phyloP scores from a whole-genome alignment of 2,888 invertebrate species.

The Coecobrya sp. region DNA sequence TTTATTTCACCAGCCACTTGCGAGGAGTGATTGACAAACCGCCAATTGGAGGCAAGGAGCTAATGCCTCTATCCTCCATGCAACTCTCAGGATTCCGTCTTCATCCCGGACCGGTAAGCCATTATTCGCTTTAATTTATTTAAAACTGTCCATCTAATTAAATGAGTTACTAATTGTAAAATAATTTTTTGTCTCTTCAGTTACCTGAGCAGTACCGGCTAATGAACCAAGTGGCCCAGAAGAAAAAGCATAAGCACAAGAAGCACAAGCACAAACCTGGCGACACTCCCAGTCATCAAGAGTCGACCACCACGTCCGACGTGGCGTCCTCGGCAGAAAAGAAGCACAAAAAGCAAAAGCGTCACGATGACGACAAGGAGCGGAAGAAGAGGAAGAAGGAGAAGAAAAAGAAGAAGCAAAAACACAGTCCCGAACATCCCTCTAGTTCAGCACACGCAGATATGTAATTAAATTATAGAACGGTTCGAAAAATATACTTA shows the following conservation, averaged over 20 bases:
- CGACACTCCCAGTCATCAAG: slow-evolving; percentile 88
- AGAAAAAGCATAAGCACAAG: slow-evolving; percentile 98
- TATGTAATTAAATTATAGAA: slow-evolving; percentile 29
- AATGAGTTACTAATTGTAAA: neutral
- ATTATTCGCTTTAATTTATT: neutral
- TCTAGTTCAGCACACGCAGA: slow-evolving; percentile 73
- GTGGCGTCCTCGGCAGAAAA: slow-evolving; percentile 95
- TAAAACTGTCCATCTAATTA: neutral
- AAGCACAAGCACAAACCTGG: slow-evolving; percentile 98
- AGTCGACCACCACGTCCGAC: slow-evolving; percentile 82
- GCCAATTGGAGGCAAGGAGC: slow-evolving; percentile 96
- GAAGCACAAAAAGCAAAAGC: slow-evolving; percentile 97
- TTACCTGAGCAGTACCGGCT: slow-evolving; percentile 98
- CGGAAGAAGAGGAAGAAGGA: slow-evolving; percentile 98
- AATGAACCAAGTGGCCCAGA: slow-evolving; percentile 96
- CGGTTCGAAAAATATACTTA: too few relatives aligned
- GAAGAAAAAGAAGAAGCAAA: slow-evolving; percentile 97
- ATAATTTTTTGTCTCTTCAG: slow-evolving; percentile 88
- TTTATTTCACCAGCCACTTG: too few relatives aligned
- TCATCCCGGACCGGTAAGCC: slow-evolving; percentile 95
- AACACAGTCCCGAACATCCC: slow-evolving; percentile 95
- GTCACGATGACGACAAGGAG: slow-evolving; percentile 97
- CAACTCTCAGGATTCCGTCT: slow-evolving; percentile 97
- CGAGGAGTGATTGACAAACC: slow-evolving; percentile 98
- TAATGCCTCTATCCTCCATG: slow-evolving; percentile 94